A percentile compares a stretch with the other conserved stretches of the same genome.
These are phyloP conservation scores for Manacus vitellinus DNA, from an alignment of 2,113 vertebrate species.

Conservation along the genomic window DNA sequence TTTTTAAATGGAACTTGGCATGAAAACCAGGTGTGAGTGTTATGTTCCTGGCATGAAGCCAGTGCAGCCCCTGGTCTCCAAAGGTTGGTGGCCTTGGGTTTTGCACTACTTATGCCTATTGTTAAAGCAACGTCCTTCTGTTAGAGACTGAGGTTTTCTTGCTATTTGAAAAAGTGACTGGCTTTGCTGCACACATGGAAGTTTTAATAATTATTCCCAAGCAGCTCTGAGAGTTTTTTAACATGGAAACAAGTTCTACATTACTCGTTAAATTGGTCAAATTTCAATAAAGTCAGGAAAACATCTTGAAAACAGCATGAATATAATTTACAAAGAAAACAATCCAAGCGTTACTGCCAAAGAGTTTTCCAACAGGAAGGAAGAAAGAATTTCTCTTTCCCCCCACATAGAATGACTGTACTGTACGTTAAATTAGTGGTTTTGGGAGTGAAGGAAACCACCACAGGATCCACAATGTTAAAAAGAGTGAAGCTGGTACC, in stretches of 20 bases:
- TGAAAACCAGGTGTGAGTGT: constrained; percentile 36
- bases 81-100: constrained; percentile 43
- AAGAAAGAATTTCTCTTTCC: constrained; percentile 79
- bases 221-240: constrained; percentile 77
- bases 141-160: background rate
- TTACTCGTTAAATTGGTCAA: constrained; percentile 81
- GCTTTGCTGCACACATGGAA: constrained; percentile 78
- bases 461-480: constrained; percentile 38
- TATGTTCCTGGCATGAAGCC: background rate
- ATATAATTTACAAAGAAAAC: constrained; percentile 86
- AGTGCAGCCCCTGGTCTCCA: background rate
- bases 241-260: constrained; percentile 83
- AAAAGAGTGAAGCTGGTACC: constrained; percentile 24
- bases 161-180: constrained; percentile 52
- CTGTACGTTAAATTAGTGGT: constrained; percentile 78
- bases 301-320: constrained; percentile 86
- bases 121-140: constrained; percentile 66
- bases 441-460: constrained; percentile 71
- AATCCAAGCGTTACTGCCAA: constrained; percentile 83
- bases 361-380: constrained; percentile 84
- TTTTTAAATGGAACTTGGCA: constrained; percentile 10
- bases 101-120: constrained; percentile 36
- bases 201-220: constrained; percentile 81
- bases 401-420: constrained; percentile 75
- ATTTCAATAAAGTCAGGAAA: constrained; percentile 84